Conservation (phyloP, 2,888 invertebrate genomes). For the Habrosyne pyritoides region DNA sequence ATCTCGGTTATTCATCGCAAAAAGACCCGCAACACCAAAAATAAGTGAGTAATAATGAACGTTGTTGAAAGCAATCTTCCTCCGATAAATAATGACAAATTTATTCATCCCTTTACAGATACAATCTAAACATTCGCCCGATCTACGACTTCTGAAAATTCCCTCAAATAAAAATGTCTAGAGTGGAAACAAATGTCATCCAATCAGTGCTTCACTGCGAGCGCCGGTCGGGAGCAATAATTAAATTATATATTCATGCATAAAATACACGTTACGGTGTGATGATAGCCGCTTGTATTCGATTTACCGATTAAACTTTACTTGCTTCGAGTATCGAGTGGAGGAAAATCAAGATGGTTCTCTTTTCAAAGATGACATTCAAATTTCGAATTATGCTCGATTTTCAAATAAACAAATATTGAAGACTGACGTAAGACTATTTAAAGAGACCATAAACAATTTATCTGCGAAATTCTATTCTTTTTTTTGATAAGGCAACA, state of each 20-base stretch:
- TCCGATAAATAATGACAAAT: neutral
- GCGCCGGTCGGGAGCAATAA: slow-evolving; percentile 43
- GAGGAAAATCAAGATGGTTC: neutral
- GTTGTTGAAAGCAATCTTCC: neutral
- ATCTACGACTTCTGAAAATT: neutral
- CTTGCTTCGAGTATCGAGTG: neutral
- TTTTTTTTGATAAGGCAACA: no score
- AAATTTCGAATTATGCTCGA: neutral
- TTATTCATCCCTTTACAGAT: slow-evolving; percentile 6
- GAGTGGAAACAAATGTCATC: slow-evolving; percentile 38
- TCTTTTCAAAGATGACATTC: neutral
- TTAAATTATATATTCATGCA: slow-evolving; percentile 67
- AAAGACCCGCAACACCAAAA: neutral
- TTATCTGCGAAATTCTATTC: no score
- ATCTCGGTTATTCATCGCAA: neutral
- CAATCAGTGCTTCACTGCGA: slow-evolving; percentile 29
- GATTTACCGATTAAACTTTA: slow-evolving; percentile 25
- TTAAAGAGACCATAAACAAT: no score
- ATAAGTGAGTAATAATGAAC: neutral
- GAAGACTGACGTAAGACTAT: no score
- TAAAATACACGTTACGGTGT: slow-evolving; percentile 52
- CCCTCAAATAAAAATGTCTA: slow-evolving; percentile 4
- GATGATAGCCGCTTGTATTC: slow-evolving; percentile 14
- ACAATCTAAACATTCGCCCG: slow-evolving; percentile 4
- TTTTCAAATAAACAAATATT: no score